phyloP scores from a whole-genome alignment of 2,888 invertebrate genomes.

The Latheticus oryzae region DNA sequence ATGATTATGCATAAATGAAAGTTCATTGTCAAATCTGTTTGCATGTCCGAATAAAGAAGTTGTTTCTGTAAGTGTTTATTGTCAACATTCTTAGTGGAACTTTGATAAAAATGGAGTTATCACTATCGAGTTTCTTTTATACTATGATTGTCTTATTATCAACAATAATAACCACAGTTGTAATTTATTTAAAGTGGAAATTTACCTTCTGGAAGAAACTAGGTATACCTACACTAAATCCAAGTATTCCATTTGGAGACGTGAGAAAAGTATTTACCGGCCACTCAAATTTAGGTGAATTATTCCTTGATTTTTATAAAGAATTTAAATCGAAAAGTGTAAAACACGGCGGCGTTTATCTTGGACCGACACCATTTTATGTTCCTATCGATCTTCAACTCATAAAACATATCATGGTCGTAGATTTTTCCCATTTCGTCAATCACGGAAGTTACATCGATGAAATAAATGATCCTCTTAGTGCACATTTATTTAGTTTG shows the following conservation, averaged over 20 bases:
- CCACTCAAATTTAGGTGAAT: background rate
- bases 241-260: slow-evolving; percentile 14
- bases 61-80: too few species aligned
- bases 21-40: too few species aligned
- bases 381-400: slow-evolving; percentile 67
- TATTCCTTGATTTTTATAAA: slow-evolving; percentile 13
- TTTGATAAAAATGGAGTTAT: background rate
- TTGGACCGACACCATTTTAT: slow-evolving; percentile 7
- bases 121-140: background rate
- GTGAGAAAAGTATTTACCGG: slow-evolving; percentile 7
- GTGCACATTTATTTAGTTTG: slow-evolving; percentile 41
- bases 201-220: slow-evolving; percentile 5
- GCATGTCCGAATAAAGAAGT: too few species aligned
- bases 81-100: too few species aligned
- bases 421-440: slow-evolving; percentile 42
- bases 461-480: slow-evolving; percentile 62
- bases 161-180: background rate
- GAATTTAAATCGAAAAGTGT: slow-evolving; percentile 8
- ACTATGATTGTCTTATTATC: background rate
- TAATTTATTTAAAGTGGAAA: slow-evolving; percentile 3
- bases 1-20: too few species aligned
- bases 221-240: slow-evolving; percentile 9
- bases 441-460: slow-evolving; percentile 66
- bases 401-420: slow-evolving; percentile 59
- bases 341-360: slow-evolving; percentile 19